phyloP scores from a whole-genome alignment of 2,113 vertebrate genomes.

The Mionectes macconnelli region DNA sequence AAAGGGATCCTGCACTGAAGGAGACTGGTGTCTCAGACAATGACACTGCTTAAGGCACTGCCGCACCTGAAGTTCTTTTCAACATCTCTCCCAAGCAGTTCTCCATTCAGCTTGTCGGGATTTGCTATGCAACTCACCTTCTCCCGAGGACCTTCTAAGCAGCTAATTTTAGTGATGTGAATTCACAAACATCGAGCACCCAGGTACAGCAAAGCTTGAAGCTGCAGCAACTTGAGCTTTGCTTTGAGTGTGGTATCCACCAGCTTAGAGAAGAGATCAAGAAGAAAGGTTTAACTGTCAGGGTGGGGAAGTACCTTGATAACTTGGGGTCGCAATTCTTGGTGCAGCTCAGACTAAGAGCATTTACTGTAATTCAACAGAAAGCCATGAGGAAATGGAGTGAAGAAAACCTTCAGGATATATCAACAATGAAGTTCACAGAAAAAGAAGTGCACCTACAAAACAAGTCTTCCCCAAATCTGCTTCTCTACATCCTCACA shows the following conservation, averaged over 20 bases:
- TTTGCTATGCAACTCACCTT: background rate
- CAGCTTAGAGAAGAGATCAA: background rate
- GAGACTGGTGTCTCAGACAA: background rate
- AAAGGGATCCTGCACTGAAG: background rate
- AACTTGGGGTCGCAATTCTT: background rate
- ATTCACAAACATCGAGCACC: background rate
- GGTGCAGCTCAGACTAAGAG: background rate
- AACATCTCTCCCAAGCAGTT: background rate
- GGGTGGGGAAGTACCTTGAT: background rate
- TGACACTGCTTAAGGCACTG: background rate
- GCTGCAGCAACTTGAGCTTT: background rate
- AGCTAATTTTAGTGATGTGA: background rate
- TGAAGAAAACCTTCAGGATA: background rate
- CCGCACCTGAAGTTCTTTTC: background rate
- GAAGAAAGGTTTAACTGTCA: background rate
- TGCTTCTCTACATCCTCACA: accelerated
- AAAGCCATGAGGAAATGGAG: background rate
- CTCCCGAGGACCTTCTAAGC: background rate
- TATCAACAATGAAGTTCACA: background rate
- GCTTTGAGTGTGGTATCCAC: background rate
- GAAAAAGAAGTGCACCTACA: background rate
- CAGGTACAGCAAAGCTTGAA: background rate
- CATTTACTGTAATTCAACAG: background rate
- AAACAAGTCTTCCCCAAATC: background rate
- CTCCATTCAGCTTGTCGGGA: background rate